phyloP scores from a whole-genome alignment of 2,888 invertebrate species.

The Melieria picta region DNA sequence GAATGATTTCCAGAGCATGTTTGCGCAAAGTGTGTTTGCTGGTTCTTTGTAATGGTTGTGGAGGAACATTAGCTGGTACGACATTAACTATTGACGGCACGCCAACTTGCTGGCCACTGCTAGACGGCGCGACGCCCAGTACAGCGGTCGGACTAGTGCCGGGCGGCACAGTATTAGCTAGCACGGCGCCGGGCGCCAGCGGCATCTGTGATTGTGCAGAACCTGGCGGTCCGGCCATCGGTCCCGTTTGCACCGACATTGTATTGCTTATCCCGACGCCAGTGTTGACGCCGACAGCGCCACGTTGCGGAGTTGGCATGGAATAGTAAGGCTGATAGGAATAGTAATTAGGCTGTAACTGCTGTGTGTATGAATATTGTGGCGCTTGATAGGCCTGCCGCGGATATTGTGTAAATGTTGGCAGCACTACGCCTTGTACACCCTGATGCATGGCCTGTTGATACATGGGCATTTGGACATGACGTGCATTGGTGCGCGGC shows the following conservation, averaged over 20 bases:
- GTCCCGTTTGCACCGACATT: slow-evolving; percentile 56
- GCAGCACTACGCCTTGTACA: slow-evolving; percentile 57
- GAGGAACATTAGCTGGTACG: slow-evolving; percentile 45
- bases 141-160: slow-evolving; percentile 64
- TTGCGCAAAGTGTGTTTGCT: slow-evolving; percentile 54
- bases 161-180: slow-evolving; percentile 58
- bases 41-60: slow-evolving; percentile 51
- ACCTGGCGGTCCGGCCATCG: slow-evolving; percentile 53
- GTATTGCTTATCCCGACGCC: slow-evolving; percentile 50
- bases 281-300: slow-evolving; percentile 52
- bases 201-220: slow-evolving; percentile 53
- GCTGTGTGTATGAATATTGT: slow-evolving; percentile 54
- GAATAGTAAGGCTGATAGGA: slow-evolving; percentile 45
- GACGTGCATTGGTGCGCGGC: slow-evolving; percentile 53
- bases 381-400: slow-evolving; percentile 56
- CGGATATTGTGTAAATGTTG: slow-evolving; percentile 54
- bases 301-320: slow-evolving; percentile 50
- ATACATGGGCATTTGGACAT: slow-evolving; percentile 58
- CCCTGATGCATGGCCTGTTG: slow-evolving; percentile 55
- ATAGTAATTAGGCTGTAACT: slow-evolving; percentile 45
- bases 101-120: slow-evolving; percentile 51
- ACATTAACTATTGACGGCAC: slow-evolving; percentile 55
- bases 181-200: slow-evolving; percentile 46
- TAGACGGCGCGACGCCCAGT: slow-evolving; percentile 59
- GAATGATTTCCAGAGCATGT: slow-evolving; percentile 67